Conservation (phyloP, 2,888 invertebrate species). For the Machimus rusticus region DNA sequence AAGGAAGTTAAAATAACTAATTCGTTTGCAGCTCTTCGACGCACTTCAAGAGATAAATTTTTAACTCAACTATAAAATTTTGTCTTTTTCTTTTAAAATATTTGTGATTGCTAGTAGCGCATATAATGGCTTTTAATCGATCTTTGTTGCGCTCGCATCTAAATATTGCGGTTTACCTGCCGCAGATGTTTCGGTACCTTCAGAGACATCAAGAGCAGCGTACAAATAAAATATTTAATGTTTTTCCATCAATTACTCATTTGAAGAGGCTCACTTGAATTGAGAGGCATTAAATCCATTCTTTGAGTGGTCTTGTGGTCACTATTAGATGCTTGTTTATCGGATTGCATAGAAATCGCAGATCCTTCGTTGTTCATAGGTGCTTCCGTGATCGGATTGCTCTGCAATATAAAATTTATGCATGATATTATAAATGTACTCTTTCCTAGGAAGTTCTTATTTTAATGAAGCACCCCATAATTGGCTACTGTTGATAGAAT, state of each 20-base stretch:
- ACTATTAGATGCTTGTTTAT: not conserved
- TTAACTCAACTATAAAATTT: constrained; percentile 15
- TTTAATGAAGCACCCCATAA: not conserved
- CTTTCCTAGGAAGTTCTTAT: not conserved
- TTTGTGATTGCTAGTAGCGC: constrained; percentile 2
- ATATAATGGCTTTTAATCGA: constrained; percentile 14
- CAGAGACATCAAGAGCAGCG: not conserved
- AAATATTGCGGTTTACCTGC: constrained; percentile 47
- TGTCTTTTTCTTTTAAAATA: constrained; percentile 11
- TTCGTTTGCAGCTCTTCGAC: not conserved
- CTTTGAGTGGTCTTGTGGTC: not conserved
- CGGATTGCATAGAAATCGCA: not conserved
- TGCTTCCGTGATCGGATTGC: not conserved
- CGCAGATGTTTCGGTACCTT: constrained; percentile 14
- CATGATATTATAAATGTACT: not conserved
- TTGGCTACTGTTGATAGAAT: not conserved
- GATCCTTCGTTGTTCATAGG: not conserved
- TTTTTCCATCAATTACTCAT: not conserved
- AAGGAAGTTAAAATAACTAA: not conserved
- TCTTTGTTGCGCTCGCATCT: constrained; percentile 42
- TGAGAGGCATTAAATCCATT: not conserved
- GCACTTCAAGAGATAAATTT: not conserved
- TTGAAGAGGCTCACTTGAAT: not conserved
- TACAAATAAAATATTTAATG: constrained; percentile 9
- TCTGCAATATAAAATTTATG: not conserved